Percentiles rank a stretch among this genome's conserved stretches.
Evolutionary conservation across 1,140 invertebrate species (phyloP).

Genomic region (Drosophila busckii): DNA sequence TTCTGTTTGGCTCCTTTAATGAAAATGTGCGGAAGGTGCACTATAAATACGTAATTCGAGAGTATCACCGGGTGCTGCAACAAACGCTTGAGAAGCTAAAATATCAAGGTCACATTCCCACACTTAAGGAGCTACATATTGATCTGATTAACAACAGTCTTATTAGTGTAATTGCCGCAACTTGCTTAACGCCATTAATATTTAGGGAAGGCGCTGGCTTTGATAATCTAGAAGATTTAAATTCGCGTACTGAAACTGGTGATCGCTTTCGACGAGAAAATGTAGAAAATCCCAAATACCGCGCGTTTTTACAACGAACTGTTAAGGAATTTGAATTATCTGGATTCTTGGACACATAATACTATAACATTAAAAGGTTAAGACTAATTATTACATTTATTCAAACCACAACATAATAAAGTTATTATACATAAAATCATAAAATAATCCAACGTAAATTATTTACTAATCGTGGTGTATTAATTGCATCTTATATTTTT

Average conservation of each 20-base stretch:
- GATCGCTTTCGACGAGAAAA: conserved; percentile 66
- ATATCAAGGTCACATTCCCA: conserved; percentile 62
- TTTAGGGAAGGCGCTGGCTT: conserved; percentile 59
- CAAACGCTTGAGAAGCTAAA: conserved; percentile 62
- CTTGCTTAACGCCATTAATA: conserved; percentile 70
- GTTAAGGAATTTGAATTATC: conserved; percentile 72
- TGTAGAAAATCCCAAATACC: conserved; percentile 73
- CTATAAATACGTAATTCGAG: conserved; percentile 80
- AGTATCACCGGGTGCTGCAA: conserved; percentile 79
- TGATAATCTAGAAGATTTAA: conserved; percentile 62
- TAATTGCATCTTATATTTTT: too few relatives aligned
- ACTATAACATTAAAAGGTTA: too few relatives aligned
- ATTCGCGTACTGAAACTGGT: conserved; percentile 56
- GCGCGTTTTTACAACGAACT: conserved; percentile 67
- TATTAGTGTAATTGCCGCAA: conserved; percentile 73
- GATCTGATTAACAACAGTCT: conserved; percentile 70
- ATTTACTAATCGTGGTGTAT: too few relatives aligned
- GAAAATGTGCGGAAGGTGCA: conserved; percentile 80
- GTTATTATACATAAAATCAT: too few relatives aligned
- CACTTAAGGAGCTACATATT: conserved; percentile 70
- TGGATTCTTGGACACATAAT: conserved; percentile 63
- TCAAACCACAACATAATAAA: too few relatives aligned
- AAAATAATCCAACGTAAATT: too few relatives aligned
- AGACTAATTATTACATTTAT: too few relatives aligned
- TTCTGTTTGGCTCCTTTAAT: conserved; percentile 81